A percentile compares a stretch with the other conserved stretches of the same genome.
These are phyloP conservation scores for Brachyhypopomus gauderio DNA, from an alignment of 2,113 vertebrate genomes.

Conservation along the genomic window DNA sequence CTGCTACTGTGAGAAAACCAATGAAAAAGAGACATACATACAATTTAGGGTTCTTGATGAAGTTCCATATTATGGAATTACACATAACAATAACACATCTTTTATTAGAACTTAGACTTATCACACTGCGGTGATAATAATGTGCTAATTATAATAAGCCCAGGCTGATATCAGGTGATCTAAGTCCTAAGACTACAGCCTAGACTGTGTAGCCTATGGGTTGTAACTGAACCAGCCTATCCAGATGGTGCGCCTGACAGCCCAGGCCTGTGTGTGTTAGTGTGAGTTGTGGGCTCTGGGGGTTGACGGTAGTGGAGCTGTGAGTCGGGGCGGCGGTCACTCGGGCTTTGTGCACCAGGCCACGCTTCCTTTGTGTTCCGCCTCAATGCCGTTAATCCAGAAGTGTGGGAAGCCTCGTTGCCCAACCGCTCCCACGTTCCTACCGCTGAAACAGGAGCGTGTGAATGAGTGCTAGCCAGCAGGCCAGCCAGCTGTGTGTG, in stretches of 20 bases:
- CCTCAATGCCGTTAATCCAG: conserved; percentile 70
- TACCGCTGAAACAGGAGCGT: conserved; percentile 68
- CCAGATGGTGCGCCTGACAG: conserved; percentile 73
- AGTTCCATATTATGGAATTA: too few relatives aligned
- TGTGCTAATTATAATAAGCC: not conserved
- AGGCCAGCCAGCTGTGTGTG: conserved; percentile 63
- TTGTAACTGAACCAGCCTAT: conserved; percentile 50
- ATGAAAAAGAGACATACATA: too few relatives aligned
- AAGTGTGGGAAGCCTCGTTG: conserved; percentile 77
- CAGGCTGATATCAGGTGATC: conserved; percentile 22
- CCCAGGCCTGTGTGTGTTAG: conserved; percentile 33
- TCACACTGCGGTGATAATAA: not conserved
- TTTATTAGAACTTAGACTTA: too few relatives aligned
- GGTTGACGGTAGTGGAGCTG: too few relatives aligned
- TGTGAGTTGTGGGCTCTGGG: too few relatives aligned
- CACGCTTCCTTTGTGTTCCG: conserved; percentile 76
- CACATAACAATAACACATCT: too few relatives aligned
- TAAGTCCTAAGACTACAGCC: not conserved
- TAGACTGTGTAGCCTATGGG: conserved; percentile 29
- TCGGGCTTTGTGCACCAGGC: conserved; percentile 71
- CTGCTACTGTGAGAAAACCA: too few relatives aligned
- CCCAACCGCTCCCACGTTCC: conserved; percentile 74
- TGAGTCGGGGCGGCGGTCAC: conserved; percentile 52
- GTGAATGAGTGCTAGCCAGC: conserved; percentile 70
- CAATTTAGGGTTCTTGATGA: too few relatives aligned